Base-by-base conservation (phyloP, 2,113 vertebrate species). In the Tragulus kanchil region DNA sequence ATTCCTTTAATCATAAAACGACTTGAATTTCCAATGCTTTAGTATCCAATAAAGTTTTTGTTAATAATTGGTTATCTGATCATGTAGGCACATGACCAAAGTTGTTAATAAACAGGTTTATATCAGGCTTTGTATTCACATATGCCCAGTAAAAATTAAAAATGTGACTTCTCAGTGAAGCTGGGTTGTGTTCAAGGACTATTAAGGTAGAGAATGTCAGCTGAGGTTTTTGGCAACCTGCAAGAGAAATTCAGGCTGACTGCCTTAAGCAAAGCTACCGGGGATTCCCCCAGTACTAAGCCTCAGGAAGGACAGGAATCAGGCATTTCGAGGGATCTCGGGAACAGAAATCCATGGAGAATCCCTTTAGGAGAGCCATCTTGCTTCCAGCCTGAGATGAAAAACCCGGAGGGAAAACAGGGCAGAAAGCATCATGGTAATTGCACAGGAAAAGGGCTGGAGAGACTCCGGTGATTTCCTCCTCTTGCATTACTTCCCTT, bases 31-130 rank as follows among this genome's bases (percentile, higher is more conserved):
- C 52, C 3, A 52, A 42, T 59, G 58, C 42, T 59, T 82, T 42
- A 26, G 31, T 59, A 75, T 31, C 52, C 89, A 86, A 14, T 62
- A 79, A 87, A 81, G 8, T 36, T 89, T 77, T 83, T 75, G 8
- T 28, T 84, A 89, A 83, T 86, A 19, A 96, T 54, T 83, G 50
- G 94, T 67, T 64, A 73, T 64, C 21, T 45, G 79, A 52, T 31
- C 42, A 67, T 21, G 94, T 92, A 64, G 62, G 77, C 25, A 54
- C 14, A 56, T 15, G 4, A 58, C 10, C 16, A 31, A 88, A 31
- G 4, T 78, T 62, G 25, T 75, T 62, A 82, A 82, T 56, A 50
- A 82, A 10, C 58, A 75, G n/a, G 19, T 71, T 90, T 85, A 59
- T 67, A 28, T 58, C 48, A 73, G 12, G 10, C 50, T 89, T 89